Base-by-base conservation (phyloP, 2,797 vertebrate species). In the Delichon dasypus region DNA sequence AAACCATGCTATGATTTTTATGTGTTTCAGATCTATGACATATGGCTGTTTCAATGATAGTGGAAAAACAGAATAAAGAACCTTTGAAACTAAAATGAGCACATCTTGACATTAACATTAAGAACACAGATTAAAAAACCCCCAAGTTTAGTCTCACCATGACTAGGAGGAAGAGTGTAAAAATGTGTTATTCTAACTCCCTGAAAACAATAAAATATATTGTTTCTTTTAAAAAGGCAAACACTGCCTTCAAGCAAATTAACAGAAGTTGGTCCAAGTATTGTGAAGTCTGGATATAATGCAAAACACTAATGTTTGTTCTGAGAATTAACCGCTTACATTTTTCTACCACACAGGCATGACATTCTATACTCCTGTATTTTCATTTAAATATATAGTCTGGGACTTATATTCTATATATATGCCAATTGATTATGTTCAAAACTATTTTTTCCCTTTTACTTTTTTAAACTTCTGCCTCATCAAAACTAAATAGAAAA, bases 231-330 rank as follows among this genome's bases (percentile, higher is more conserved):
- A 70, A 85, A 90, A 58, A 68, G 85, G 51, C 18, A 89, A 90
- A 90, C 19, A 23, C 12, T 96, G 81, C 85, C 87, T 90, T 71
- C 55, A 50, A 89, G 83, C 74, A 92, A 95, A 92, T 71, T 57
- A 95, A 79, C 1, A 9, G 58, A 93, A 93, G 71, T 42, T 55
- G 76, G 58, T 90, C 64, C 80, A 93, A 95, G 78, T 85, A 90
- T 92, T 93, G 71, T 79, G 60, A 90, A 92, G 71, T 60, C 72
- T 85, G 90, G 45, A 38, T 86, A 65, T 84, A 93, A 93, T 94
- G 82, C 44, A 94, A 93, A 95, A 93, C 51, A 57, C 68, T 92
- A 93, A 85, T 80, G 57, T 93, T 95, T 95, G 44, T 76, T 82
- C 87, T 82, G 48, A 76, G 34, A 95, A 96, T 95, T 87, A 94